Evolutionary conservation across 2,888 invertebrate species (phyloP).

Genomic region (Glaucopsyche alexis): DNA sequence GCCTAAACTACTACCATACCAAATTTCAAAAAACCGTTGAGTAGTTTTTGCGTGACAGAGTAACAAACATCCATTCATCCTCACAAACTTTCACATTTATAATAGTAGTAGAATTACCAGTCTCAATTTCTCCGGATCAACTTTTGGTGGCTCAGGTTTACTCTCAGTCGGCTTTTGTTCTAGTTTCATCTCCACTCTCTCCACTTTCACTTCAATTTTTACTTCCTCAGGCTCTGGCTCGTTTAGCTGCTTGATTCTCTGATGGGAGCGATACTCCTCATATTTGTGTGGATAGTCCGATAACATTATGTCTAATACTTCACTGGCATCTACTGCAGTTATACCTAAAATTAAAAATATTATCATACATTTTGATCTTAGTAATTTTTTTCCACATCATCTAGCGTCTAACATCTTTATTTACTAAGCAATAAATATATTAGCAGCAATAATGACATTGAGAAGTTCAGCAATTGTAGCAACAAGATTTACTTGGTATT

Average conservation of each 20-base stretch:
- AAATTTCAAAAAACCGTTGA: too few relatives aligned
- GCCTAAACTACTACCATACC: too few relatives aligned
- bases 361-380: neutral
- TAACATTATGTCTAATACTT: constrained; percentile 97
- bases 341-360: constrained; percentile 75
- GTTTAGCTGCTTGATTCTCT: constrained; percentile 75
- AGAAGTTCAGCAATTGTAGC: too few relatives aligned
- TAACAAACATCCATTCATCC: too few relatives aligned
- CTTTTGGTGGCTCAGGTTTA: constrained; percentile 56
- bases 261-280: constrained; percentile 90
- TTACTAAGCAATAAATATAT: constrained; percentile 64
- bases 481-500: too few relatives aligned
- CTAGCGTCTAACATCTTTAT: constrained; percentile 50
- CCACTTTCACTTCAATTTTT: constrained; percentile 45
- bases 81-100: too few relatives aligned
- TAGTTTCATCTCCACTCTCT: constrained; percentile 48
- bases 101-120: constrained; percentile 53
- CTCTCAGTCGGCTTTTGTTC: constrained; percentile 51
- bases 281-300: constrained; percentile 97
- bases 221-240: constrained; percentile 41
- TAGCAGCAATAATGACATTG: neutral
- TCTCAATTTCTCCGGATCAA: constrained; percentile 67
- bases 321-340: constrained; percentile 94
- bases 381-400: neutral
- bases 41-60: too few relatives aligned